Evolutionary conservation across 2,797 vertebrate genomes (phyloP), one percentile per base, ranked within the genome.

Genomic region (Lacerta viridis): DNA sequence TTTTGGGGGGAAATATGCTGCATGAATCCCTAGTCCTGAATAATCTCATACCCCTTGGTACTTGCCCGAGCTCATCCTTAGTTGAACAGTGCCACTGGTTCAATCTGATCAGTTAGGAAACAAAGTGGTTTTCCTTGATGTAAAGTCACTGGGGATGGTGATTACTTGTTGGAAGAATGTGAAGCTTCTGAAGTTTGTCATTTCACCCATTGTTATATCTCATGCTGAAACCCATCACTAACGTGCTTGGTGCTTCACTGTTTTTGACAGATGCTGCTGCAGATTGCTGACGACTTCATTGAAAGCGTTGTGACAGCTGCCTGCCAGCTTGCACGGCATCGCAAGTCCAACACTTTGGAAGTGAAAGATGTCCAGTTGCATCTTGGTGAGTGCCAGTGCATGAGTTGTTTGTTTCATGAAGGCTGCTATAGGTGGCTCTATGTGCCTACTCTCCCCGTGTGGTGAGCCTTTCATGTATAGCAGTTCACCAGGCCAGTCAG

Each of bases 361-460:
- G 99, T 99, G 90, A 99, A 99, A 94, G 99, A 99, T 3, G 98
- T 99, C 89, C 99, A 99, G 90, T 92, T 99, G 93, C 99, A 99
- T 95, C 98, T 99, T 4, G 99, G 99, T 99, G 94, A 94, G 94
- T 18, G 13, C 33, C 20, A 55, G 13, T 8, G 11, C 2, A 1
- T 39, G 13, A 18, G 15, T 27, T 76, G 33, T 33, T 41, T 20
- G 8, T 7, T 17, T 59, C 86, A 36, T 29, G 71, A 76, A 36
- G 72, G 86, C 55, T 75, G 20, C 39, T 61, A 2, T 13, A 29
- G 41, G 7, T 39, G 7, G 1, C 18, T 64, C 1, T 7, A 8
- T 43, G 13, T 15, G 6, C 25, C 36, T n/a, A 17, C 66, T 83
- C 6, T 46, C 15, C 4, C 39, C 27, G 7, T 27, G 6, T 33